These are phyloP conservation scores for Centroberyx gerrardi DNA, from an alignment of 2,797 vertebrate species.

Conservation along the genomic window DNA sequence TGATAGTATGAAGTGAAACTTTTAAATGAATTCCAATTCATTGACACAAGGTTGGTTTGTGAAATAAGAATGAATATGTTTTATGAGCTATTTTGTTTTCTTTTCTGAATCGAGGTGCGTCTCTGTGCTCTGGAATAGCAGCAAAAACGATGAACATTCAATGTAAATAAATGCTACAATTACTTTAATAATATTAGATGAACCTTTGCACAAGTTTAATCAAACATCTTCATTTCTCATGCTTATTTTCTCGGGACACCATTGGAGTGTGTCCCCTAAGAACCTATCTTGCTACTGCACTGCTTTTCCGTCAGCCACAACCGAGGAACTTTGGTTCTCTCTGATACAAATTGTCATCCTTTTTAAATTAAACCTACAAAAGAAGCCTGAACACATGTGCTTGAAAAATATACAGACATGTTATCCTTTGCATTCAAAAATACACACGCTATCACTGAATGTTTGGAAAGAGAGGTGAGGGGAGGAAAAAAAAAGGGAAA, in stretches of 20 bases:
- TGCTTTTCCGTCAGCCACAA: conserved; percentile 66
- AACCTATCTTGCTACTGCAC: conserved; percentile 60
- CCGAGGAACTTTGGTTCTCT: conserved; percentile 73
- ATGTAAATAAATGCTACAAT: conserved; percentile 60
- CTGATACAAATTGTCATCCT: conserved; percentile 71
- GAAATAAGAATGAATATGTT: not conserved
- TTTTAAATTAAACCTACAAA: conserved; percentile 79
- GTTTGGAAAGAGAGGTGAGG: conserved; percentile 79
- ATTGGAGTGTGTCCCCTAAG: conserved; percentile 53
- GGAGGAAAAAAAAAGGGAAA: conserved; percentile 54
- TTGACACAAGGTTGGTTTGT: conserved; percentile 34
- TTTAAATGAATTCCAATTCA: conserved; percentile 4
- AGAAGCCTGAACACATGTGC: conserved; percentile 65
- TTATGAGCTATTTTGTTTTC: not conserved
- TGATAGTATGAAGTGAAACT: not conserved
- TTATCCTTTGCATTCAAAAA: conserved; percentile 83
- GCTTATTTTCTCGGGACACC: conserved; percentile 69
- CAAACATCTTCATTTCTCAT: conserved; percentile 67
- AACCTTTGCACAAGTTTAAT: conserved; percentile 67
- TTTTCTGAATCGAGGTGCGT: conserved; percentile 7
- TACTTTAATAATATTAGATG: conserved; percentile 54
- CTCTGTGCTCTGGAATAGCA: conserved; percentile 16
- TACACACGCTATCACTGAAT: conserved; percentile 82
- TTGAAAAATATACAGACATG: conserved; percentile 85
- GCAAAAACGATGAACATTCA: conserved; percentile 25